Evolutionary conservation across 2,888 invertebrate species (phyloP).

Genomic region (Malacosoma neustria): DNA sequence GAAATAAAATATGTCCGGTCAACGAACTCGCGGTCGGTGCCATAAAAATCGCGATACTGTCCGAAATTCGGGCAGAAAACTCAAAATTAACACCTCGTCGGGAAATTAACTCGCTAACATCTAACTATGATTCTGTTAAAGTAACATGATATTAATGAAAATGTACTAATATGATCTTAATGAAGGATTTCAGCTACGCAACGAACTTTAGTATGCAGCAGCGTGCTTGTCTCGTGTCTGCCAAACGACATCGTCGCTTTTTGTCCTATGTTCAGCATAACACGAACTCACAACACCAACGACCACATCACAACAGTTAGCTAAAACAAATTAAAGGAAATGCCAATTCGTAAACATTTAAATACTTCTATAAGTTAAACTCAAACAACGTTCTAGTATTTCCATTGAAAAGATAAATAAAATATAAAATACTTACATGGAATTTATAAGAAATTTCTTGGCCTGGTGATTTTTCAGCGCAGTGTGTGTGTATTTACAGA

Average conservation of each 20-base stretch:
- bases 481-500: constrained; percentile 23
- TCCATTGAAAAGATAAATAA: constrained; percentile 9
- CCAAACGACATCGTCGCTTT: constrained; percentile 31
- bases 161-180: constrained; percentile 24
- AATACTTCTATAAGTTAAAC: background rate
- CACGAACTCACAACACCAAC: too few species aligned
- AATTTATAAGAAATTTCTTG: constrained; percentile 15
- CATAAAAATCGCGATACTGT: constrained; percentile 72
- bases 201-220: constrained; percentile 50
- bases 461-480: constrained; percentile 4
- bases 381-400: background rate
- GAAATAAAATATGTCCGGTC: constrained; percentile 76
- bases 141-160: too few species aligned
- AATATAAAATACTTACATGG: constrained; percentile 35
- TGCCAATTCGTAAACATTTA: background rate
- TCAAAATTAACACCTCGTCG: constrained; percentile 23
- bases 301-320: constrained; percentile 11
- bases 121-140: too few species aligned
- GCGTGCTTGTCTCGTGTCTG: constrained; percentile 35
- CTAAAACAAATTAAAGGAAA: constrained; percentile 1
- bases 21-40: constrained; percentile 68
- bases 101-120: background rate
- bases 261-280: constrained; percentile 14
- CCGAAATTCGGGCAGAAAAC: constrained; percentile 64
- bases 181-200: constrained; percentile 42